These are phyloP conservation scores for Benthosema pterotum DNA, from an alignment of 2,797 vertebrate genomes.

Conservation along the genomic window DNA sequence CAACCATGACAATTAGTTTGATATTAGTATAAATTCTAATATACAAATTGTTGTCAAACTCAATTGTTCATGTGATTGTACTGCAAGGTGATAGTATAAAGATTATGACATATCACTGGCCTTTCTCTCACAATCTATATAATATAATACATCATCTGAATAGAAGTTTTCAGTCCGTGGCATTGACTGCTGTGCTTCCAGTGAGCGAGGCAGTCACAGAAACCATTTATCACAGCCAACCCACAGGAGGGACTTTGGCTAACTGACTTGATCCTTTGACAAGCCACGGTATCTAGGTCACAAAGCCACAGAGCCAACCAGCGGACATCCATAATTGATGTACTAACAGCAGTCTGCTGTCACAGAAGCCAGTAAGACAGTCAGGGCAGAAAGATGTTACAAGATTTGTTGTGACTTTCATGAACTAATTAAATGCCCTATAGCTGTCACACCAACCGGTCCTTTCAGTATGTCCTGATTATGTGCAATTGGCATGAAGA, in stretches of 20 bases:
- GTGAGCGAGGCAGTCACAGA: neutral
- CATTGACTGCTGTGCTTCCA: neutral
- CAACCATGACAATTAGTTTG: too few relatives aligned
- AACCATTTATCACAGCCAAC: constrained; percentile 14
- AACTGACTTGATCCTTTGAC: constrained; percentile 37
- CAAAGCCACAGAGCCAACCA: constrained; percentile 50
- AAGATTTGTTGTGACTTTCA: neutral
- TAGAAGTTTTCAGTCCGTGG: neutral
- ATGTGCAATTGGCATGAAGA: too few relatives aligned
- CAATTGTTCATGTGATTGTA: too few relatives aligned
- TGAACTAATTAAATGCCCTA: neutral
- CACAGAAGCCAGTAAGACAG: constrained; percentile 8
- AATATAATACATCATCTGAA: neutral
- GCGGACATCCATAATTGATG: constrained; percentile 58
- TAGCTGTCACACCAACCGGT: neutral
- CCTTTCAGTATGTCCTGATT: neutral
- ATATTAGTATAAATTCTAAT: too few relatives aligned
- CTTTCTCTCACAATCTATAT: neutral
- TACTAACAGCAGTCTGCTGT: constrained; percentile 32
- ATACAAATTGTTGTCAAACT: too few relatives aligned
- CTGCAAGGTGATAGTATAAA: neutral
- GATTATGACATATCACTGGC: neutral
- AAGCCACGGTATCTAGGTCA: constrained; percentile 61
- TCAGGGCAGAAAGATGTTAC: neutral
- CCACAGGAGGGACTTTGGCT: constrained; percentile 15